Base-by-base conservation (phyloP, 2,113 vertebrate species). In the Brachyistius frenatus region DNA sequence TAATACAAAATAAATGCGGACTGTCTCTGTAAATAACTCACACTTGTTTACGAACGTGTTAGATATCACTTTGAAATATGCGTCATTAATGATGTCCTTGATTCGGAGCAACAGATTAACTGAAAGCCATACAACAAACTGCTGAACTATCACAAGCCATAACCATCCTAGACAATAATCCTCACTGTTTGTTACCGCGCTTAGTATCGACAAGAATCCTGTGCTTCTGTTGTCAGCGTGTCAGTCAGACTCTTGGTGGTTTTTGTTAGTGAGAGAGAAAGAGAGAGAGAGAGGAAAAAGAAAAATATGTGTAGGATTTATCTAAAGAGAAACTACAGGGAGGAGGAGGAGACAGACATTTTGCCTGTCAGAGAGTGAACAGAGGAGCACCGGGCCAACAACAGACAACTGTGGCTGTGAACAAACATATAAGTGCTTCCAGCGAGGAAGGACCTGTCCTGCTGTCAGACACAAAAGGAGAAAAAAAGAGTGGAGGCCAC, bases 111-210 rank as follows among this genome's bases (percentile, higher is more conserved):
- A 92, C 87, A 84, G 80, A 86, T 85, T 46, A 84, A 84, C 23
- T 60, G 77, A 83, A 90, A 93, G 87, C 87, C 91, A 88, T 88
- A 86, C 2, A 47, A 81, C 31, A 52, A 81, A 83, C 67, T 80
- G 44, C 31, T 68, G 4, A 84, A 76, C 56, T 67, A 64, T 68
- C 61, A 71, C 54, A 88, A 91, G 89, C 89, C 88, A 90, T 91
- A 90, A 67, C 49, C 62, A 4, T 73, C 57, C 15, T 2, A 75
- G 52, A 83, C 60, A 52, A 67, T 66, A 71, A 72, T 41, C 63
- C 30, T 67, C 3, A 15, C 30, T 66, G 61, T 81, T 66, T 70
- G 33, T 58, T 5, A 66, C 67, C 73, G 77, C 56, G 70, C 77
- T 89, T 61, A 44, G 53, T 70, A 69, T 83, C 61, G 71, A 73